phyloP scores from a whole-genome alignment of 2,888 invertebrate genomes.

The Xiphydria camelus region DNA sequence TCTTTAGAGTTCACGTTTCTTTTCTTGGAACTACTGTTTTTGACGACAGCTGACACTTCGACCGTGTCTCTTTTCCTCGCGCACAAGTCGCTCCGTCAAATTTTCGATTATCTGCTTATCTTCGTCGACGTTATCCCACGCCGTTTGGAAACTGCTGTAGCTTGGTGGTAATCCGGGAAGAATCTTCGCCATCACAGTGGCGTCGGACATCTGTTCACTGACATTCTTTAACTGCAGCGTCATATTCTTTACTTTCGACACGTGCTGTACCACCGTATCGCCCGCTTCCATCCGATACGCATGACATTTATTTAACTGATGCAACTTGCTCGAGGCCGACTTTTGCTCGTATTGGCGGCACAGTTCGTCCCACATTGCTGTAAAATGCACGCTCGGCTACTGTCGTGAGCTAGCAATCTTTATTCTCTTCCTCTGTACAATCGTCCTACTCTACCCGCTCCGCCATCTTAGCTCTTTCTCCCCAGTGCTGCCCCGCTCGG shows the following conservation, averaged over 20 bases:
- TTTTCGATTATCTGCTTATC: slow-evolving; percentile 17
- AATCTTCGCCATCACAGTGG: slow-evolving; percentile 18
- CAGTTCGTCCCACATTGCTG: slow-evolving; percentile 26
- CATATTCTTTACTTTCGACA: slow-evolving; percentile 20
- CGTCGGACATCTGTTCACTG: slow-evolving; percentile 13
- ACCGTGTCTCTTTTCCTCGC: slow-evolving; percentile 17
- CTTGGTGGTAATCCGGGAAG: slow-evolving; percentile 15
- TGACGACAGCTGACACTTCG: slow-evolving; percentile 14
- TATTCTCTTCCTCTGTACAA: no score
- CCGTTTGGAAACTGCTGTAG: slow-evolving; percentile 12
- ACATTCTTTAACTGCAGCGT: slow-evolving; percentile 16
- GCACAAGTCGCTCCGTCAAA: slow-evolving; percentile 23
- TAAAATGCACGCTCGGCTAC: no score
- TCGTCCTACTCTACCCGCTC: no score
- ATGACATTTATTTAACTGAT: slow-evolving; percentile 16
- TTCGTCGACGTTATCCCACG: slow-evolving; percentile 18
- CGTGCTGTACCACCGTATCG: slow-evolving; percentile 19
- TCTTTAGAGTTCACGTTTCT: slow-evolving; percentile 12
- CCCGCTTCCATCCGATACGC: slow-evolving; percentile 15
- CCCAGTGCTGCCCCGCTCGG: no score
- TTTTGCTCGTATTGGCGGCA: slow-evolving; percentile 22
- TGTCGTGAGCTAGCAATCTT: no score
- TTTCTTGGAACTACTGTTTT: slow-evolving; percentile 13
- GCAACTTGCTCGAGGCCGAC: slow-evolving; percentile 20
- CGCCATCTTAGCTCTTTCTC: no score